Percentiles rank a stretch among this genome's conserved stretches.
Evolutionary conservation across 2,797 vertebrate species (phyloP).

Genomic region (Pseudotriccus pelzelni): DNA sequence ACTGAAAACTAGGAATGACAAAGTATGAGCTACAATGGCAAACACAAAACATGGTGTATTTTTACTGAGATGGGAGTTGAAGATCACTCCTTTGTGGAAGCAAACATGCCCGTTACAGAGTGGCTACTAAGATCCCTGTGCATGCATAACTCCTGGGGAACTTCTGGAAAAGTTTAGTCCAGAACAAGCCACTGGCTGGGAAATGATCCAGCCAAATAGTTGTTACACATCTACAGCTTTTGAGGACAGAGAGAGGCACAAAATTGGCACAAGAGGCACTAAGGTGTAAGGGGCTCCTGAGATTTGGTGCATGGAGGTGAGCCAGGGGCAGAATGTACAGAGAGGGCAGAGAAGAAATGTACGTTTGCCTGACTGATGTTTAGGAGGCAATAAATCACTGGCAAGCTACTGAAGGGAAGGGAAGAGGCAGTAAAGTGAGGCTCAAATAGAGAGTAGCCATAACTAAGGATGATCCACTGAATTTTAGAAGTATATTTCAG

Average conservation of each 20-base stretch:
- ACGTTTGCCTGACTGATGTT: not conserved
- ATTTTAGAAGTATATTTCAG: not conserved
- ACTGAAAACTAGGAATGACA: not conserved
- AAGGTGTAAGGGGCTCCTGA: not conserved
- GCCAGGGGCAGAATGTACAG: not conserved
- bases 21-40: not conserved
- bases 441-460: not conserved
- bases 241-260: not conserved
- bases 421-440: not conserved
- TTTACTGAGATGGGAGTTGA: not conserved
- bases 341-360: not conserved
- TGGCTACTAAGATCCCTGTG: not conserved
- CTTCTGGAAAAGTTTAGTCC: not conserved
- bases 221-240: not conserved
- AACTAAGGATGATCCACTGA: not conserved
- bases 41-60: not conserved
- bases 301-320: not conserved
- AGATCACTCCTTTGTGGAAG: not conserved
- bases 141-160: not conserved
- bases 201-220: not conserved
- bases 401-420: not conserved
- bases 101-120: not conserved
- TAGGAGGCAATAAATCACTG: not conserved
- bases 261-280: not conserved
- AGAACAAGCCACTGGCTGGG: not conserved